Evolutionary conservation across 2,888 invertebrate species (phyloP), one percentile per base, ranked within the genome.

Genomic region (Noctuana brunneofusca): DNA sequence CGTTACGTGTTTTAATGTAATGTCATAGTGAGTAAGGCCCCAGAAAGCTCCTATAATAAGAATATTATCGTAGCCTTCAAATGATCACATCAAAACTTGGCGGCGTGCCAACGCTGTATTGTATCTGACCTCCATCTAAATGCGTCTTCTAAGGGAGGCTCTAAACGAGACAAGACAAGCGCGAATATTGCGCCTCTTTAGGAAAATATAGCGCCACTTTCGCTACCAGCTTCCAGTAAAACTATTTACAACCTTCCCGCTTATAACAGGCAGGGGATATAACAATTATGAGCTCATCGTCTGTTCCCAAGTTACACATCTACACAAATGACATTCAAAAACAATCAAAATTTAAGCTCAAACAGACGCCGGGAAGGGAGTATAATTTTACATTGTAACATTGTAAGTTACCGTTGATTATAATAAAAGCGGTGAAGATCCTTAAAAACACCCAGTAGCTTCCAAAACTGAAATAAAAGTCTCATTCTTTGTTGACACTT

Each of bases 81-180:
- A 49, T 27, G 12, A 43, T 43, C 43, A 18, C 43, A 43, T 18
- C 9, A 18, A 43, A 16, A 43, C 18, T 49, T 49, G 49, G 49
- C 22, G n/a, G 24, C 12, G n/a, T 9, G 49, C 49, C 49, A 49
- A 14, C 18, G 18, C 1, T 41, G 14, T 14, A 49, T 8, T 49
- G 8, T 49, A 24, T 49, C 49, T 49, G 24, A 3, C 24, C 49
- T 14, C 24, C 49, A 49, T 49, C 49, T 49, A 12, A 49, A 49
- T 49, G 49, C 22, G 49, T 49, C 12, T 49, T 49, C 12, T 49
- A 41, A 41, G 49, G 49, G 49, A 49, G 11, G 49, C 11, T 20
- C 24, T 22, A 18, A 27, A 49, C 49, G 24, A 49, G 49, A 49
- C 46, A 12, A 46, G 46, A 46, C 46, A 46, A 38, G 46, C 41